phyloP scores from a whole-genome alignment of 2,797 vertebrate species.

The Ceryle rudis region DNA sequence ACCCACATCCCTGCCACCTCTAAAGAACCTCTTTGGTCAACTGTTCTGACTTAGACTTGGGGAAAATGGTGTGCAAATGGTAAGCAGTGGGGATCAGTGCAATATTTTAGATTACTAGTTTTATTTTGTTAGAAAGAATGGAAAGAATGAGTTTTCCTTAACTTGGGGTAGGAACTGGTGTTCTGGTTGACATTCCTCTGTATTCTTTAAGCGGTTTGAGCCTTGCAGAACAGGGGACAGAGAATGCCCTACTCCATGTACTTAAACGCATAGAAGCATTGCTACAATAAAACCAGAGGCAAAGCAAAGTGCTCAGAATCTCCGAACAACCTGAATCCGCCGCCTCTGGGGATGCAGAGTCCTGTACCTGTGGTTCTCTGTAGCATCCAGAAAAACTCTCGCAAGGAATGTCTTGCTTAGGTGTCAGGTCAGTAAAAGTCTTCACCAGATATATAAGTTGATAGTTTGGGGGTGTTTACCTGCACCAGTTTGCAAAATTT shows the following conservation, averaged over 20 bases:
- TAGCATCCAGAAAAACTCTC: not conserved
- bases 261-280: not conserved
- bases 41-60: not conserved
- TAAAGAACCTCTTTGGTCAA: not conserved
- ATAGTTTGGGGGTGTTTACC: not conserved
- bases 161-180: not conserved
- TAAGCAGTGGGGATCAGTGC: not conserved
- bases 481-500: not conserved
- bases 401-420: not conserved
- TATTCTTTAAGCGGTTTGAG: not conserved
- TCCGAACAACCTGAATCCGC: not conserved
- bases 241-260: accelerated
- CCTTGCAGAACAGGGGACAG: not conserved
- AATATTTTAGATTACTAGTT: not conserved
- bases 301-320: not conserved
- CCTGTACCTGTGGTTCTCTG: not conserved
- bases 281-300: not conserved
- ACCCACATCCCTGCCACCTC: not conserved
- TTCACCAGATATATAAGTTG: not conserved
- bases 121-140: not conserved
- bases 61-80: not conserved
- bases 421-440: not conserved
- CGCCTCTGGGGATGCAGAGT: not conserved
- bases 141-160: not conserved
- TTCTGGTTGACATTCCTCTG: not conserved